phyloP scores from a whole-genome alignment of 2,113 vertebrate species.

The Aptenodytes forsteri region DNA sequence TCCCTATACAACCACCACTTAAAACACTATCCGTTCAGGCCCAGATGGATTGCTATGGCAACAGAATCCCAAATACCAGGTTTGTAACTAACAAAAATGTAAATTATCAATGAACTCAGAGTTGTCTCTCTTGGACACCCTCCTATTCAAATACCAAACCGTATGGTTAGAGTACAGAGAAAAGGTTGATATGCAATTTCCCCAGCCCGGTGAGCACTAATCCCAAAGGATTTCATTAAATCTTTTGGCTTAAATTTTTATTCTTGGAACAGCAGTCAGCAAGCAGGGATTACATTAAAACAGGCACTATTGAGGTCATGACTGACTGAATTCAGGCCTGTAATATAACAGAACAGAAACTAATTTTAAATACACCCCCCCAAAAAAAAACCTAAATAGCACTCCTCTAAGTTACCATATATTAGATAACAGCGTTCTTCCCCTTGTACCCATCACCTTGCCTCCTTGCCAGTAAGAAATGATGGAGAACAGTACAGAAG shows the following conservation, averaged over 20 bases:
- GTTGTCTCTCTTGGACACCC: slow-evolving; percentile 48
- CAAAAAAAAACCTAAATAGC: not conserved
- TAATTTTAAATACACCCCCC: slow-evolving; percentile 7
- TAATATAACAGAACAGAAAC: slow-evolving; percentile 48
- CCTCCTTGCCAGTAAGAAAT: not conserved
- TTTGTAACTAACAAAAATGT: slow-evolving; percentile 70
- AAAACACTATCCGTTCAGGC: slow-evolving; percentile 55
- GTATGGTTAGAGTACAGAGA: slow-evolving; percentile 35
- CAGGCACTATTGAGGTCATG: slow-evolving; percentile 63
- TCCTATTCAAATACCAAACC: slow-evolving; percentile 49
- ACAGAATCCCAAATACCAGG: slow-evolving; percentile 54
- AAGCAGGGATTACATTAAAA: slow-evolving; percentile 67
- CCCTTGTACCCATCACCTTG: not conserved
- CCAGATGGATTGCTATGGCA: slow-evolving; percentile 65
- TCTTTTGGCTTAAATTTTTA: slow-evolving; percentile 74
- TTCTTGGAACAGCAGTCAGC: slow-evolving; percentile 68
- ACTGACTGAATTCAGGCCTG: slow-evolving; percentile 28
- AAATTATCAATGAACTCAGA: slow-evolving; percentile 67
- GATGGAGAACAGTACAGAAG: not conserved
- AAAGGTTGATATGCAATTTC: slow-evolving; percentile 60
- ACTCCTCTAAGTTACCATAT: not conserved
- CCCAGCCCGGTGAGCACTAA: slow-evolving; percentile 60
- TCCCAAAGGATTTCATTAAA: slow-evolving; percentile 73
- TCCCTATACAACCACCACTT: slow-evolving; percentile 51
- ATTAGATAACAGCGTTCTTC: not conserved